Percentiles rank a stretch among this genome's conserved stretches.
Evolutionary conservation across 1,140 invertebrate species (phyloP).

Genomic region (Amyelois transitella): DNA sequence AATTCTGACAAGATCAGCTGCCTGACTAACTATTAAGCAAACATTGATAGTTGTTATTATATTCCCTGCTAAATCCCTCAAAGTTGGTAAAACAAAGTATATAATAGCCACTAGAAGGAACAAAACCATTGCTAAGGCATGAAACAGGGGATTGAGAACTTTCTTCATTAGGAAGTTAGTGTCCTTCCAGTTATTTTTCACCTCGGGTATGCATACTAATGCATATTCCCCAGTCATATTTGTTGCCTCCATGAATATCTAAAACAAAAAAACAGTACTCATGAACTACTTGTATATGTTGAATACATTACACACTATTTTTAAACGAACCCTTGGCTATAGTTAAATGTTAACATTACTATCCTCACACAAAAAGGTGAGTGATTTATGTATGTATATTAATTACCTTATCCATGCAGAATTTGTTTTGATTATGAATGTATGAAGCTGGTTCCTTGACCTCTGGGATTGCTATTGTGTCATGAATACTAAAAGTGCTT

Average conservation of each 20-base stretch:
- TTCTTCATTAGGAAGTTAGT: conserved; percentile 82
- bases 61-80: conserved; percentile 87
- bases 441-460: conserved; percentile 76
- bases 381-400: neutral
- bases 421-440: conserved; percentile 83
- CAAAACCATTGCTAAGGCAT: conserved; percentile 81
- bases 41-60: conserved; percentile 86
- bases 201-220: conserved; percentile 82
- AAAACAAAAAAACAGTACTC: conserved; percentile 16
- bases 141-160: conserved; percentile 84
- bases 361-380: neutral
- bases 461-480: conserved; percentile 58
- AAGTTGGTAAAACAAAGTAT: conserved; percentile 88
- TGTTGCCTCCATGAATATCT: conserved; percentile 57
- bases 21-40: conserved; percentile 83
- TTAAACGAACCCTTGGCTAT: too few species aligned
- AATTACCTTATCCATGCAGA: conserved; percentile 85
- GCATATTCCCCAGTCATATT: conserved; percentile 78
- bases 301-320: too few species aligned
- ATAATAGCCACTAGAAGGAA: conserved; percentile 85
- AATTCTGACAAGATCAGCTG: conserved; percentile 84
- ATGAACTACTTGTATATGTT: too few species aligned
- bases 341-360: too few species aligned
- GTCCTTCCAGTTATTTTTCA: conserved; percentile 79
- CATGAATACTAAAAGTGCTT: conserved; percentile 50